A percentile compares a stretch with the other conserved stretches of the same genome.
Conservation (phyloP, 2,888 invertebrate genomes). For the Luffia ferchaultella region DNA sequence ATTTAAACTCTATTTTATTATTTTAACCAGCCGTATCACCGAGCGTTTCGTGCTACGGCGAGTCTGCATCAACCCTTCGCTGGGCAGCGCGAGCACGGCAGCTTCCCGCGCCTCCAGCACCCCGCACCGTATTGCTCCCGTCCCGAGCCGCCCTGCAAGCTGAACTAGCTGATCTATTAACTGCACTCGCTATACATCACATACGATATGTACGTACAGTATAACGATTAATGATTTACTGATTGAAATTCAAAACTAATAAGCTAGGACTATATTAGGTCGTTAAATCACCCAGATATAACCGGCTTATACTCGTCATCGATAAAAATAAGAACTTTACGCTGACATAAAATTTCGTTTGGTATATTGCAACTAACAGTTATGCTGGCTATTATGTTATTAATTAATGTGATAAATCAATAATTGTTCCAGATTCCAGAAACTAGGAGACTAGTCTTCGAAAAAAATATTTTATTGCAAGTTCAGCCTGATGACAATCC, state of each 20-base stretch:
- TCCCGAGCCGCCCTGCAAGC: constrained; percentile 31
- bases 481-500: constrained; percentile 15
- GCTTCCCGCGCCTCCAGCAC: constrained; percentile 43
- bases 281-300: too few species aligned
- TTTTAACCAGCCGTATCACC: constrained; percentile 85
- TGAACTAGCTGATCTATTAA: constrained; percentile 46
- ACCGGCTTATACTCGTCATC: too few species aligned
- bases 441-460: constrained; percentile 37
- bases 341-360: too few species aligned
- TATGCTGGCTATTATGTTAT: too few species aligned
- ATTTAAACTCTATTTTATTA: too few species aligned
- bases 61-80: constrained; percentile 82
- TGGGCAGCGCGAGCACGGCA: constrained; percentile 81
- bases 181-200: constrained; percentile 38
- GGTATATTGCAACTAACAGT: too few species aligned
- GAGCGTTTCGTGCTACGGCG: constrained; percentile 77
- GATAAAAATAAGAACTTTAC: too few species aligned
- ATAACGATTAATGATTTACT: background rate
- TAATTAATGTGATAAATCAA: too few species aligned
- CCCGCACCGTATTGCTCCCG: constrained; percentile 12
- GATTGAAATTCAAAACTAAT: too few species aligned
- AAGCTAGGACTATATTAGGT: too few species aligned
- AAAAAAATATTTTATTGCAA: constrained; percentile 40
- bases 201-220: constrained; percentile 37
- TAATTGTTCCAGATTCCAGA: constrained; percentile 32